These are phyloP conservation scores for Zaprionus inermis DNA, from an alignment of 1,140 invertebrate species.

Conservation along the genomic window DNA sequence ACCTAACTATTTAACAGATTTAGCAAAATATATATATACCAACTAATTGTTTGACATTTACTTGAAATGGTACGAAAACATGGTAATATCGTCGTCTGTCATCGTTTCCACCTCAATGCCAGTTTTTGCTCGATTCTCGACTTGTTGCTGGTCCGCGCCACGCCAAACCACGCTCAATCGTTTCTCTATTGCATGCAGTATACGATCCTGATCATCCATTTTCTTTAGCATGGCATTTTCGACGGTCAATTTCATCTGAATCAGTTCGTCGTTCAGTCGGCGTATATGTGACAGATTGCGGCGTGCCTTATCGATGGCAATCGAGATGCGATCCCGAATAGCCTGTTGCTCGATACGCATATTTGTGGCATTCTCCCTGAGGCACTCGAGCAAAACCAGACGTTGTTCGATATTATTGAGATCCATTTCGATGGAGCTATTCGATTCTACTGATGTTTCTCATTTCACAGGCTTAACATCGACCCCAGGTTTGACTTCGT, in stretches of 20 bases:
- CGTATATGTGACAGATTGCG: slow-evolving; percentile 27
- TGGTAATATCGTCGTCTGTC: neutral
- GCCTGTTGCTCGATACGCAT: slow-evolving; percentile 41
- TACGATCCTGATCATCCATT: neutral
- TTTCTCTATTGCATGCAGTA: neutral
- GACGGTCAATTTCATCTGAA: slow-evolving; percentile 39
- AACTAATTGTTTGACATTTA: neutral
- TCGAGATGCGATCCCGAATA: slow-evolving; percentile 34
- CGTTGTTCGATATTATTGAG: slow-evolving; percentile 11
- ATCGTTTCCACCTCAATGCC: neutral
- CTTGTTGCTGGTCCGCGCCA: neutral
- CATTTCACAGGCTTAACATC: neutral
- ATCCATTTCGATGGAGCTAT: slow-evolving; percentile 33
- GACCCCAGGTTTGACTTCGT: neutral
- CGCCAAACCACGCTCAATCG: neutral
- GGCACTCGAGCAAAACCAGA: slow-evolving; percentile 40
- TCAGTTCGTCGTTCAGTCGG: slow-evolving; percentile 30
- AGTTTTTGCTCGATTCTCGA: no score
- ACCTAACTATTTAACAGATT: no score
- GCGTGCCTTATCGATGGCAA: slow-evolving; percentile 18
- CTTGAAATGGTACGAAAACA: neutral
- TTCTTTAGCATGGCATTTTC: slow-evolving; percentile 7
- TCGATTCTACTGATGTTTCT: neutral
- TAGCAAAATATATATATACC: no score
- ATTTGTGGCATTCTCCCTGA: slow-evolving; percentile 55